phyloP scores from a whole-genome alignment of 2,888 invertebrate species.

The Eilema sororculum region DNA sequence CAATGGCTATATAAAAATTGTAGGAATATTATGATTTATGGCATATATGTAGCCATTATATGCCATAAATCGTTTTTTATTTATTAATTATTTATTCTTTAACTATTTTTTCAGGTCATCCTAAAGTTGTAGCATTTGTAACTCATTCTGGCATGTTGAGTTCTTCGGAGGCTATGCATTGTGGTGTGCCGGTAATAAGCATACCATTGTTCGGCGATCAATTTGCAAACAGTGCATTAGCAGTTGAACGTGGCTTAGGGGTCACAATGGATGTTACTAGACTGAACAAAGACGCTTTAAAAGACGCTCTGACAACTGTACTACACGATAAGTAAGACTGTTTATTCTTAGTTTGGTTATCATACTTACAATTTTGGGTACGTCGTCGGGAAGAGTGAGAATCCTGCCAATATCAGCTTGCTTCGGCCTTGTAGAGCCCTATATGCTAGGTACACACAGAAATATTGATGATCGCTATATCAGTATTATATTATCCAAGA shows the following conservation, averaged over 20 bases:
- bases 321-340: conserved; percentile 46
- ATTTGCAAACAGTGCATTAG: conserved; percentile 76
- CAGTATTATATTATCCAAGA: too few relatives aligned
- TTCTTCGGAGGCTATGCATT: conserved; percentile 80
- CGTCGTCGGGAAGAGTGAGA: neutral
- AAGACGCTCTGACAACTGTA: conserved; percentile 40
- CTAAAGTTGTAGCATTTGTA: conserved; percentile 82
- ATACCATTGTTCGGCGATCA: conserved; percentile 87
- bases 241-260: conserved; percentile 77
- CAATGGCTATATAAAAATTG: too few relatives aligned
- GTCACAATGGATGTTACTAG: conserved; percentile 65
- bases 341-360: neutral
- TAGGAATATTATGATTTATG: too few relatives aligned
- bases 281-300: conserved; percentile 32
- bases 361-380: neutral
- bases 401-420: neutral
- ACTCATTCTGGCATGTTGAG: conserved; percentile 85
- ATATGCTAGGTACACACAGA: too few relatives aligned
- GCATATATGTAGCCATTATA: too few relatives aligned
- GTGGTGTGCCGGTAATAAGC: conserved; percentile 71
- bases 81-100: neutral
- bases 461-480: too few relatives aligned
- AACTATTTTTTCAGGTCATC: conserved; percentile 72
- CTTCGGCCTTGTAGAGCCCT: too few relatives aligned
- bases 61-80: too few relatives aligned